These are phyloP conservation scores for Platorchestia sp. DNA, from an alignment of 1,140 invertebrate genomes.

Conservation along the genomic window DNA sequence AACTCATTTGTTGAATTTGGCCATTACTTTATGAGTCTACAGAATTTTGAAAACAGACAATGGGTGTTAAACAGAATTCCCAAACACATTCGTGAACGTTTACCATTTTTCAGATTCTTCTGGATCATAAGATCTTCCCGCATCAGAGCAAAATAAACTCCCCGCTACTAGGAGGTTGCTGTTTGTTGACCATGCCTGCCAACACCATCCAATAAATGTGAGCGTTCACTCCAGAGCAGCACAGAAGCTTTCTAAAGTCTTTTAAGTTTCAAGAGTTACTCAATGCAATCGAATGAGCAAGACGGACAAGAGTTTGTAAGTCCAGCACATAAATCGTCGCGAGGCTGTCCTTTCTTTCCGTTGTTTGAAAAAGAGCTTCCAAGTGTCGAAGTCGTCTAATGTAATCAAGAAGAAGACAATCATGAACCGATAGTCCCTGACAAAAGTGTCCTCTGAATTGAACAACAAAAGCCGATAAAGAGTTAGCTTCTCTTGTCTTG, in stretches of 20 bases:
- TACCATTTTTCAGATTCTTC: not conserved
- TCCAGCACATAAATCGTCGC: not conserved
- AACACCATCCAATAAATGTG: not conserved
- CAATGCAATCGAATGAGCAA: not conserved
- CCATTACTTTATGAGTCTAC: too few species aligned
- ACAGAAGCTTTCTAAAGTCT: not conserved
- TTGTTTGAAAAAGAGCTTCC: not conserved
- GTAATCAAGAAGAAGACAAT: constrained; percentile 48
- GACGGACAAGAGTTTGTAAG: not conserved
- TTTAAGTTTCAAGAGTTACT: not conserved
- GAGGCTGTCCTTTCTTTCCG: not conserved
- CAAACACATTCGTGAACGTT: too few species aligned
- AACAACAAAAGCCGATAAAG: constrained; percentile 27
- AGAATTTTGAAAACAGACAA: too few species aligned
- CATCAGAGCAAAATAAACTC: not conserved
- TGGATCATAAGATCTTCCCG: not conserved
- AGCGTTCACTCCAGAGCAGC: not conserved
- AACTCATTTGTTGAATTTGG: too few species aligned
- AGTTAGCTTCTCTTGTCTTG: not conserved
- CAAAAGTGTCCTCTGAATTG: constrained; percentile 19
- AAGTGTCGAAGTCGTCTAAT: not conserved
- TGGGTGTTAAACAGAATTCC: too few species aligned
- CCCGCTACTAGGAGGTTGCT: not conserved
- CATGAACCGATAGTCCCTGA: not conserved
- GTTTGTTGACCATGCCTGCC: not conserved